A percentile compares a stretch with the other conserved stretches of the same genome.
phyloP scores from a whole-genome alignment of 2,113 vertebrate species.

The Syrrhaptes paradoxus region DNA sequence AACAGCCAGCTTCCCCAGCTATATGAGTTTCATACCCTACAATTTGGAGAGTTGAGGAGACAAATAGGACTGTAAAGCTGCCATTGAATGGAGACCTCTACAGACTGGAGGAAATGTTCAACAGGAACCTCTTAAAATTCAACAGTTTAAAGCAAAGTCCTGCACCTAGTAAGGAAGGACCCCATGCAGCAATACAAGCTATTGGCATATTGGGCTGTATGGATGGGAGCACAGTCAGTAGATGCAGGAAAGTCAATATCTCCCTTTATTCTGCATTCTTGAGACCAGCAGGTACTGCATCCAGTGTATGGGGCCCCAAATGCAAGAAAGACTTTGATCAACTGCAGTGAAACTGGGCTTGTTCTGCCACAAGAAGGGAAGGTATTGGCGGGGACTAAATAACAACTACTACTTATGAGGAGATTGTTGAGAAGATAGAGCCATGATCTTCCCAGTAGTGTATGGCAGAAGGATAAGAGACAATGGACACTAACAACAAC shows the following conservation, averaged over 20 bases:
- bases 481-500: neutral
- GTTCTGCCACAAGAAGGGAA: neutral
- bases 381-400: rapidly evolving
- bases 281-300: neutral
- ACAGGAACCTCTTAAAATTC: neutral
- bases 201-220: neutral
- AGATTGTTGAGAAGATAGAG: neutral
- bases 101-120: neutral
- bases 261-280: neutral
- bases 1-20: neutral
- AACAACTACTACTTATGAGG: neutral
- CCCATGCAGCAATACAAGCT: neutral
- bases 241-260: neutral
- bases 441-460: neutral
- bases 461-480: neutral
- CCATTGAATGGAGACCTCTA: neutral
- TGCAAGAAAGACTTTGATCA: neutral
- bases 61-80: neutral
- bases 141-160: neutral
- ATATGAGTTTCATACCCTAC: neutral
- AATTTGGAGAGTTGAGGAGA: neutral
- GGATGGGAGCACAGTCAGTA: neutral
- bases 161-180: neutral
- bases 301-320: neutral
- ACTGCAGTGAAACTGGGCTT: neutral